phyloP scores from a whole-genome alignment of 2,888 invertebrate species.

The Aspidiotus destructor region DNA sequence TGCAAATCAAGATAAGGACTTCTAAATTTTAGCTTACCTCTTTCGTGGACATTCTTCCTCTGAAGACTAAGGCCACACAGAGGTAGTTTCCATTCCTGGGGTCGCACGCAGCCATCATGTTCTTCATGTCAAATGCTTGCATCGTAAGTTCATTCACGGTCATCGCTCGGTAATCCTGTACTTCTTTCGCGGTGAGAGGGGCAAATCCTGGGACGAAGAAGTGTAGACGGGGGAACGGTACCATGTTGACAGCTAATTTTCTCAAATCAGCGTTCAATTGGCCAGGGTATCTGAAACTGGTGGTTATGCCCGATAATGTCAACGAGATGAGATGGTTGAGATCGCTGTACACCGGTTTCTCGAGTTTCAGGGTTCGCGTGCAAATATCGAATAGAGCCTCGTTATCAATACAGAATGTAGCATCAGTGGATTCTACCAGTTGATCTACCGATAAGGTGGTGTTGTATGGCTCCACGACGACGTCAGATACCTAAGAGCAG shows the following conservation, averaged over 20 bases:
- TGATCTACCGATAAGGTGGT: slow-evolving; percentile 25
- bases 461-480: slow-evolving; percentile 29
- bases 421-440: slow-evolving; percentile 22
- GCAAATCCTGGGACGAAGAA: slow-evolving; percentile 30
- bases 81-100: slow-evolving; percentile 26
- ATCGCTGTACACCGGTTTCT: slow-evolving; percentile 25
- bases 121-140: slow-evolving; percentile 30
- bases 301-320: slow-evolving; percentile 23
- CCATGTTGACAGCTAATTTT: slow-evolving; percentile 28
- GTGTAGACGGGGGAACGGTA: slow-evolving; percentile 25
- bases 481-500: slow-evolving; percentile 20
- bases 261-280: slow-evolving; percentile 26
- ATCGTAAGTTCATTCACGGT: slow-evolving; percentile 26
- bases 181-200: slow-evolving; percentile 26
- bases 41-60: slow-evolving; percentile 27
- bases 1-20: neutral
- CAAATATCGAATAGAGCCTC: slow-evolving; percentile 31
- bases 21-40: slow-evolving; percentile 12
- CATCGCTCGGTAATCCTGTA: slow-evolving; percentile 24
- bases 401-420: slow-evolving; percentile 28
- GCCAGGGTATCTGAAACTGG: slow-evolving; percentile 28
- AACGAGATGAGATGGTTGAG: slow-evolving; percentile 27
- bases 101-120: slow-evolving; percentile 31
- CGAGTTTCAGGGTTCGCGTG: slow-evolving; percentile 25
- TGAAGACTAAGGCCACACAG: slow-evolving; percentile 26